Base-by-base conservation (phyloP, 2,797 vertebrate species). In the Paratrypauchen microcephalus region DNA sequence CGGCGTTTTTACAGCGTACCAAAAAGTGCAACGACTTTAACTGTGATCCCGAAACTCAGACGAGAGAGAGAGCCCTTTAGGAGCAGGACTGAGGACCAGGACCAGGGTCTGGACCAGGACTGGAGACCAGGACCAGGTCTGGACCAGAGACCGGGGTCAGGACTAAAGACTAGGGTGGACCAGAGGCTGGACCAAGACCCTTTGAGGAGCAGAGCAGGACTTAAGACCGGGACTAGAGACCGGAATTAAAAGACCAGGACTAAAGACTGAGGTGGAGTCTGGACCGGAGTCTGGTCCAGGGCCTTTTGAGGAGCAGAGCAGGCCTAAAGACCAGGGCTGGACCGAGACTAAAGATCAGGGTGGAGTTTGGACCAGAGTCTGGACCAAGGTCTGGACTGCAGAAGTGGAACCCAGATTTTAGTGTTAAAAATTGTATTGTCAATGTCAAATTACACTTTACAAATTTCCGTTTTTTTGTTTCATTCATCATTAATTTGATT, bases 21-120 rank as follows among this genome's bases (percentile, higher is more conserved):
- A 88, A 91, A 87, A 91, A 91, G 91, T 90, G 91, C 89, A 88
- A 79, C 85, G 87, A 86, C 75, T 84, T 68, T 87, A 71, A 77
- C 73, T 83, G 75, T 76, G 70, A 85, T 83, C 79, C 81, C 77
- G 36, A 75, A 74, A 70, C 75, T 74, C 69, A 74, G 56, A 71
- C 30, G 32, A 36, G 2, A 36, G 32, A 78, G 76, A 74, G 58
- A 87, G 77, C 82, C 84, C 83, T 88, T 86, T 77, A 16, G 30
- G 32, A 36, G 7, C 32, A 59, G 57, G 57, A 59, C 8, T 30
- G 19, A 1, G 30, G 52, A 36, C 77, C 81, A 61, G 70, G 76
- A 68, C 76, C 77, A 72, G 77, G 72, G 68, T 36, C 32, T 36
- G 32, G 32, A 36, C 32, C 30, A 32, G 30, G 57, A 59, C 8